Evolutionary conservation across 2,797 vertebrate species (phyloP).

Genomic region (Pyrrhura leucotis): DNA sequence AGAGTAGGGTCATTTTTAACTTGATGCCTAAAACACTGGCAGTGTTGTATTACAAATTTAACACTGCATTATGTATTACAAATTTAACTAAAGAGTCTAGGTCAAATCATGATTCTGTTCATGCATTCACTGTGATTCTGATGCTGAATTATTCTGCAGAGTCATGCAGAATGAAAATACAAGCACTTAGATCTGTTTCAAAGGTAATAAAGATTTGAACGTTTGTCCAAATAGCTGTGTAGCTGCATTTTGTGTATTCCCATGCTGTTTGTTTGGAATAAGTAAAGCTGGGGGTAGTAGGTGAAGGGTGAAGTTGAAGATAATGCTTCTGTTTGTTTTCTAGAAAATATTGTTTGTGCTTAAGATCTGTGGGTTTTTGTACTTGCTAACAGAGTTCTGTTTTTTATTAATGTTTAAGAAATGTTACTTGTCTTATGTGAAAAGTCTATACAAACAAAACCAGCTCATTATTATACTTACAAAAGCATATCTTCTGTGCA

Average conservation of each 20-base stretch:
- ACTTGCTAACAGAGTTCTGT: background rate
- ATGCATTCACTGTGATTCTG: background rate
- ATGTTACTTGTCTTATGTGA: background rate
- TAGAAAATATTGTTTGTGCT: background rate
- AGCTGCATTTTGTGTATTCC: background rate
- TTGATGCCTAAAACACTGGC: background rate
- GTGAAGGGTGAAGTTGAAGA: background rate
- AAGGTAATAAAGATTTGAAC: background rate
- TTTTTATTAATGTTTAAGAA: background rate
- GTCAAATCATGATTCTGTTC: background rate
- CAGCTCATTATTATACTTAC: background rate
- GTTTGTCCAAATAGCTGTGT: background rate
- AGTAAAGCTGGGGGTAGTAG: background rate
- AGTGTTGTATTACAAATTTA: background rate
- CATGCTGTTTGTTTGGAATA: background rate
- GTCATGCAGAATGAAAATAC: background rate
- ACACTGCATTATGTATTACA: background rate
- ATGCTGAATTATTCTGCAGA: conserved; percentile 4
- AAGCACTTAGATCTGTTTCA: background rate
- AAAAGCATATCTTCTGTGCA: background rate
- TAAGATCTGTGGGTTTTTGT: background rate
- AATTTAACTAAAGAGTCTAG: background rate
- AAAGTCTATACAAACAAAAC: background rate
- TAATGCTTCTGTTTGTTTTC: background rate
- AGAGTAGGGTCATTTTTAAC: background rate